phyloP scores from a whole-genome alignment of 2,888 invertebrate species.

The Seira sanloemensis region DNA sequence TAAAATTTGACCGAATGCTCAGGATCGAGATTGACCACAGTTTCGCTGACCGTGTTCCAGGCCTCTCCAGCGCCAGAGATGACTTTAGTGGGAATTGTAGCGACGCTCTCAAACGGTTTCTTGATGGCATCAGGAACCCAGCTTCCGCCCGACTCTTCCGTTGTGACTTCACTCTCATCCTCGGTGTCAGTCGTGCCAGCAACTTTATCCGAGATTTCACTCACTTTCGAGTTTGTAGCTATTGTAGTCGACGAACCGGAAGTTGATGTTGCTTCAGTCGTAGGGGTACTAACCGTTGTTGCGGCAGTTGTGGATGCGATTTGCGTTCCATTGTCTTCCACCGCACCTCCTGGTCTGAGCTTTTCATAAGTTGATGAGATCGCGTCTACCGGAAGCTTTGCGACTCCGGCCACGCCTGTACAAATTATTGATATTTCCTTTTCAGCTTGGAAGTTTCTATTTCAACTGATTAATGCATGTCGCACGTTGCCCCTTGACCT shows the following conservation, averaged over 20 bases:
- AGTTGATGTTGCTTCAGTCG: too few relatives aligned
- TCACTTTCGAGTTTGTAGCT: neutral
- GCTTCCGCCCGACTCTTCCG: neutral
- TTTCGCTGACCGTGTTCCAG: constrained; percentile 34
- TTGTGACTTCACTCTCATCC: neutral
- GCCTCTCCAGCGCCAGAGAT: constrained; percentile 18
- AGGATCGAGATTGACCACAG: constrained; percentile 42
- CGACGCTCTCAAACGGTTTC: constrained; percentile 18
- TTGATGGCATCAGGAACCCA: constrained; percentile 24
- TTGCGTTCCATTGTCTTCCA: neutral
- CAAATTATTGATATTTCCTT: neutral
- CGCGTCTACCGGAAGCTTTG: neutral
- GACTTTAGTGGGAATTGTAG: neutral
- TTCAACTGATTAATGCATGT: too few relatives aligned
- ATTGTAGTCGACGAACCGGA: too few relatives aligned
- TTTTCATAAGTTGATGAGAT: constrained; percentile 13
- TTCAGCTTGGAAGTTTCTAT: too few relatives aligned
- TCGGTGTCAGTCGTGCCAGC: neutral
- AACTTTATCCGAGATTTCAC: neutral
- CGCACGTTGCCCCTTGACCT: neutral
- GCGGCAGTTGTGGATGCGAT: too few relatives aligned
- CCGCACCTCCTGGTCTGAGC: neutral
- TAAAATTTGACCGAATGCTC: constrained; percentile 40
- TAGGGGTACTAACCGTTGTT: neutral
- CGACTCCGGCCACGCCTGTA: neutral